Base-by-base conservation (phyloP, 2,113 vertebrate species). In the Crotalus helleri region DNA sequence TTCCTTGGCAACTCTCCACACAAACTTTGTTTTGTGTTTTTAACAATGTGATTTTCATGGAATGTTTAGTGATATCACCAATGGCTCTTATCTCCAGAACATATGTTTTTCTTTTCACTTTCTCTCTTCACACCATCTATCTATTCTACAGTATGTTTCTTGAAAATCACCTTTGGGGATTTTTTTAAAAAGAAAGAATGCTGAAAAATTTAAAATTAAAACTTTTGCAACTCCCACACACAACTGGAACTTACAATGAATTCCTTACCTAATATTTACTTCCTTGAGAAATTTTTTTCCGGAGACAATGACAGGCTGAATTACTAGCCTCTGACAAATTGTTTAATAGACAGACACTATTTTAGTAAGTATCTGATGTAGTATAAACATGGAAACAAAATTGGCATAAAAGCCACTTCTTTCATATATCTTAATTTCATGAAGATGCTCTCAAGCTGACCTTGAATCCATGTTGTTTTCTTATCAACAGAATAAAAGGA, bases 41-140 rank as follows among this genome's bases (percentile, higher is more conserved):
- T 81, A 89, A 89, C 87, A 49, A 89, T 58, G 26, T 49, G 87
- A 81, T 85, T 89, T 92, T 89, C 87, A 55, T 49, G 53, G 61
- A 89, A 39, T 89, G 87, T 85, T 89, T 26, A 23, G 53, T n/a
- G 9, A 33, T n/a, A 29, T 44, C 55, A 55, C 26, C 91, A 92
- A 89, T 49, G 57, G 53, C 51, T 69, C 53, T 54, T 33, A 57
- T 89, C 61, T 89, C 57, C 87, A 55, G 91, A 92, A 54, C 59
- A 46, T 88, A 55, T 21, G 23, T 74, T 88, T 92, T 64, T 64
- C 59, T 92, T 61, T 69, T 88, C 91, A 88, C 39, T 4, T 64
- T 23, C 29, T 24, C 39, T n/a, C 90, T 21, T 23, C 87, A 51
- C 26, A 53, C 87, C 49, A 13, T 15, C 44, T 26, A 58, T 53